Evolutionary conservation across 2,113 vertebrate species (phyloP), one percentile per base, ranked within the genome.

Genomic region (Corapipo altera): DNA sequence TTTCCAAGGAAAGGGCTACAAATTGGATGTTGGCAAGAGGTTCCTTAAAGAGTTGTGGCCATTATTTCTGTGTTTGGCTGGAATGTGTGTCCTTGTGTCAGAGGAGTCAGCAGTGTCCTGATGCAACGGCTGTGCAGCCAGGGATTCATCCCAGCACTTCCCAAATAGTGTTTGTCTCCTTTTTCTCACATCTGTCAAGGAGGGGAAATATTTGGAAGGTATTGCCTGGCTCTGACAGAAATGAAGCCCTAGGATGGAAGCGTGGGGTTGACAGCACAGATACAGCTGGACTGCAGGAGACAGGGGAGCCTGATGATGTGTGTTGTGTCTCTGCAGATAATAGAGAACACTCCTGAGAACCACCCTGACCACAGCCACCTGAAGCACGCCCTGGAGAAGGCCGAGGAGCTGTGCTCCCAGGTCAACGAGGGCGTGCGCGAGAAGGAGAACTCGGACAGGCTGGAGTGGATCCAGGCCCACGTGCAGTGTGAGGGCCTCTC

Each of bases 401-500:
- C 99, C 0, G 99, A 99, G 96, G 99, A 99, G 95, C 98, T 99
- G 48, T 99, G 99, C 83, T 99, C 99, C 8, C 99, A 99, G 97
- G 99, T 99, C 93, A 99, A 99, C 14, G 99, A 99, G 96, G 99
- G 99, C 1, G 99, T 99, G 58, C 97, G 99, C 3, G 99, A 99
- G 97, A 99, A 99, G 98, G 99, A 99, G 91, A 99, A 99, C 97
- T 99, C 99, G 0, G 99, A 99, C 95, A 98, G 99, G 43, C 98
- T 99, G 95, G 99, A 99, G 98, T 99, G 99, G 99, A 99, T 99
- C 89, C 99, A 99, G 97, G 98, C 99, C 65, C 99, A 99, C 1
- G 99, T 99, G 72, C 99, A 99, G 96, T 99, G 99, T 52, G 99
- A 99, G 97, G 99, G 99, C 51, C 97, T 99, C 39, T 99, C 99